A percentile compares a stretch with the other conserved stretches of the same genome.
Conservation (phyloP, 2,113 vertebrate species). For the Rhizomys pruinosus region DNA sequence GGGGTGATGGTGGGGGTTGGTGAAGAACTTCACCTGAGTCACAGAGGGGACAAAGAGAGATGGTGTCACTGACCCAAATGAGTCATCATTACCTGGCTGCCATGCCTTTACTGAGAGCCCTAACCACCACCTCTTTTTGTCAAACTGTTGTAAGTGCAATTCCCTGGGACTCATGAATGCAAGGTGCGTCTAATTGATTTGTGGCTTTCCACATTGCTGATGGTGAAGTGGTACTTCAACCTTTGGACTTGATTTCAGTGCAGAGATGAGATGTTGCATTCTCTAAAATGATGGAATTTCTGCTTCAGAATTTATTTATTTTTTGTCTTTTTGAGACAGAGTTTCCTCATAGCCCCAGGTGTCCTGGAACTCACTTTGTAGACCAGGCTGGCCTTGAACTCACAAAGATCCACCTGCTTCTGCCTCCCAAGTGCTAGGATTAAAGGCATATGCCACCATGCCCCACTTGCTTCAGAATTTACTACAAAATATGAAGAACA, state of each 20-base stretch:
- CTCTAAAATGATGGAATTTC: slow-evolving; percentile 59
- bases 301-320: slow-evolving; percentile 66
- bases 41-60: slow-evolving; percentile 11
- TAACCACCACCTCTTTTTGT: not conserved
- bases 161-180: slow-evolving; percentile 34
- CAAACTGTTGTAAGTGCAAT: slow-evolving; percentile 26
- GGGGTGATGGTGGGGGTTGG: too few species aligned
- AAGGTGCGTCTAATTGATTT: slow-evolving; percentile 71
- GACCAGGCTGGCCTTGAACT: too few species aligned
- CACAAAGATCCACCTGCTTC: too few species aligned
- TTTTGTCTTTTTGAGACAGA: too few species aligned
- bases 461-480: slow-evolving; percentile 66
- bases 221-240: slow-evolving; percentile 64
- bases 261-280: slow-evolving; percentile 34
- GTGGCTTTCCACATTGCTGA: slow-evolving; percentile 53
- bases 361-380: too few species aligned
- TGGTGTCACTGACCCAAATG: not conserved
- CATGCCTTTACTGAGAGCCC: not conserved
- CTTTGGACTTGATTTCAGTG: slow-evolving; percentile 64
- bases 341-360: too few species aligned
- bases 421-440: too few species aligned
- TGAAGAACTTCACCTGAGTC: not conserved
- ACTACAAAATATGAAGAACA: slow-evolving; percentile 57
- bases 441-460: too few species aligned
- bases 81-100: not conserved